These are phyloP conservation scores for Pectinophora gossypiella DNA, from an alignment of 1,140 invertebrate genomes.

Conservation along the genomic window DNA sequence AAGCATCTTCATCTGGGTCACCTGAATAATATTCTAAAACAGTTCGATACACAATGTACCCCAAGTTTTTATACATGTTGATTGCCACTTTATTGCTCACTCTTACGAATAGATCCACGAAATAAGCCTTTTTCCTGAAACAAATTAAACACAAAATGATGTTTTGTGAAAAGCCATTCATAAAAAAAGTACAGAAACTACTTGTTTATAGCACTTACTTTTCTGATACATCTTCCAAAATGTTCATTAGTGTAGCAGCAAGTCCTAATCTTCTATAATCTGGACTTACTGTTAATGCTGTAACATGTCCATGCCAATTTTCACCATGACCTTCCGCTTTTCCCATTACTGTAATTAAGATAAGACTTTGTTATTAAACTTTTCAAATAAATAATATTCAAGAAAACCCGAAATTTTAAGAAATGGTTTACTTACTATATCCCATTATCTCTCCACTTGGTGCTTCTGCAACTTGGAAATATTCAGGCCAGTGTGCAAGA, in stretches of 20 bases:
- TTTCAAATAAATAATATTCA: conserved; percentile 8
- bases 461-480: conserved; percentile 97
- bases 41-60: conserved; percentile 97
- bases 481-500: conserved; percentile 99
- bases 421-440: conserved; percentile 86
- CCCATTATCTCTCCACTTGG: conserved; percentile 98
- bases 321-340: conserved; percentile 97
- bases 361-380: conserved; percentile 15
- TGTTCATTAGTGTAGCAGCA: conserved; percentile 96
- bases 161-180: too few species aligned
- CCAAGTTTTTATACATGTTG: conserved; percentile 97
- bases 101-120: conserved; percentile 99
- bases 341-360: conserved; percentile 91
- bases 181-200: conserved; percentile 8
- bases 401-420: background rate
- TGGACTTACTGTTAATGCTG: conserved; percentile 96
- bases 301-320: conserved; percentile 99
- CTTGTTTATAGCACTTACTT: conserved; percentile 78
- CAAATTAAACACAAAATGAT: background rate
- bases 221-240: conserved; percentile 96
- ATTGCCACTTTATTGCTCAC: conserved; percentile 98
- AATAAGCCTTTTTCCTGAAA: conserved; percentile 95
- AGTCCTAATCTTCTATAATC: conserved; percentile 94
- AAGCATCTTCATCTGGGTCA: conserved; percentile 98
- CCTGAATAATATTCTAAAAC: conserved; percentile 98